Evolutionary conservation across 2,113 vertebrate species (phyloP), one percentile per base, ranked within the genome.

Genomic region (Microcebus tavaratra): DNA sequence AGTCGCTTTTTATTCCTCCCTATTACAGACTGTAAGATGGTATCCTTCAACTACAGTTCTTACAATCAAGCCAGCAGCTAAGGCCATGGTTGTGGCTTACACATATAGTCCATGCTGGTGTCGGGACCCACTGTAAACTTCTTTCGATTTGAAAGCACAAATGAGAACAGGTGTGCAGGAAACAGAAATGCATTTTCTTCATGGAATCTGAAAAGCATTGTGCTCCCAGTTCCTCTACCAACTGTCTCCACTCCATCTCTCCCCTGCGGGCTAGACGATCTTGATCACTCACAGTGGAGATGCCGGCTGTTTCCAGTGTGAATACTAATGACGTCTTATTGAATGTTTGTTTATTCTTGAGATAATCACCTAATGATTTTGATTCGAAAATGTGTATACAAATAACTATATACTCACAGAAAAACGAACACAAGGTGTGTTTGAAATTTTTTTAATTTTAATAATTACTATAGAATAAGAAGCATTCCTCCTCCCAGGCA

Each of bases 341-440:
- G 87, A 91, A 85, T 48, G 21, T 67, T 83, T 88, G 61, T 84
- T 97, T 81, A 76, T 76, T 63, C 92, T 86, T 53, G 4, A 89
- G 61, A 67, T 88, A 91, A 96, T 78, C 45, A 93, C 25, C 73
- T 91, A 84, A 70, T 78, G 78, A 89, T 65, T 88, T 90, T 82
- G 11, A 93, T 86, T 80, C 79, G 27, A 96, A 95, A 82, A 78
- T 72, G 20, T 13, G 10, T 34, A 57, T 72, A 84, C 23, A 78
- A 70, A 85, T 53, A 93, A 59, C 34, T 88, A 55, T 45, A 80
- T 59, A 75, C n/a, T 76, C 81, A 34, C 55, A 91, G 34, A 55
- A 31, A 57, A 87, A 96, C 20, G 31, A 84, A 17, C 21, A 50
- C 31, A 75, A 36, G 65, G 20, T 65, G 31, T 31, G 48, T 34